Evolutionary conservation across 2,113 vertebrate genomes (phyloP), one percentile per base, ranked within the genome.

Genomic region (Daphoenositta chrysoptera): DNA sequence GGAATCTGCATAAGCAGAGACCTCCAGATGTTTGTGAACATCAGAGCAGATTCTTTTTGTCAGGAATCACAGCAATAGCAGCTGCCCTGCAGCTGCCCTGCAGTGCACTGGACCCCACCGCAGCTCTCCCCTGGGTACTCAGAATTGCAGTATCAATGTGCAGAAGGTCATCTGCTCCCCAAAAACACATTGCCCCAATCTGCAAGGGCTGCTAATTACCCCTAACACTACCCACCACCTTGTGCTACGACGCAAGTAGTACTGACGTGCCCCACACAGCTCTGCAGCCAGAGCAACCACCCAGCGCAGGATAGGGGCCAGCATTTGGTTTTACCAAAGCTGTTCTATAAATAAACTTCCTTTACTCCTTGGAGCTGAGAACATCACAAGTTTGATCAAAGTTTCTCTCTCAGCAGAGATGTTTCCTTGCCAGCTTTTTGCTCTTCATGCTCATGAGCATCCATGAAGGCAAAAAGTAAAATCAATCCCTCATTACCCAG

Each of bases 361-460:
- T 86, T 51, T 83, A 40, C 75, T 88, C 42, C 45, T 24, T 17
- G 64, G 71, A 90, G 75, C 84, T 80, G 93, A 48, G 39, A 87
- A 83, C 71, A 94, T 94, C 64, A 10, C 92, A 77, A 94, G 87
- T 75, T 77, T 65, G 42, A 94, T 61, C 72, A 53, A 93, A 95
- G 94, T 91, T 93, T 86, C 66, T 57, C 70, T 56, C 93, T 54
- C 87, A 48, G 79, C 48, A 54, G 63, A 85, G 50, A 57, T 22
- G 21, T 53, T 85, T 93, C 68, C 63, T 93, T 85, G 81, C 84
- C 90, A 91, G 87, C 48, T 85, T 76, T 66, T 86, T 91, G 78
- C 66, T 85, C 82, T 83, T 94, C 70, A 3, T 45, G 53, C 53
- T 61, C 42, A 15, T 15, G 64, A 96, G 66, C 33, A 39, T 42